Conservation (phyloP, 2,888 invertebrate species). For the Xylota segnis region DNA sequence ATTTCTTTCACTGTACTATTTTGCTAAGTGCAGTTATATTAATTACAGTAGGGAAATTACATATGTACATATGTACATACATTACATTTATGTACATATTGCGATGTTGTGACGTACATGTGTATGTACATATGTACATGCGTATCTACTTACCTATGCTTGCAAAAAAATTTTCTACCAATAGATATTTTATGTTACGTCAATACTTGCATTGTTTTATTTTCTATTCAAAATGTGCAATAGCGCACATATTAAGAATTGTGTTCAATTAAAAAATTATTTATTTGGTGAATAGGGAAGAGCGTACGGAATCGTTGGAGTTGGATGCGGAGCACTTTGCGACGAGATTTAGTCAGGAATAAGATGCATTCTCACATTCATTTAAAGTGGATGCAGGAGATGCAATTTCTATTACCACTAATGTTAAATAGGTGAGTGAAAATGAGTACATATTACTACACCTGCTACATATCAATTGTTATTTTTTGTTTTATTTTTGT, state of each 20-base stretch:
- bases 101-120: too few relatives aligned
- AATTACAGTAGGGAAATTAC: too few relatives aligned
- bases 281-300: neutral
- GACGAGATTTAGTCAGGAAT: neutral
- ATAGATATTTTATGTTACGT: too few relatives aligned
- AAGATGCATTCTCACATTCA: neutral
- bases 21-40: too few relatives aligned
- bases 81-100: too few relatives aligned
- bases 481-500: neutral
- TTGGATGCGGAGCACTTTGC: constrained; percentile 12
- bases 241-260: too few relatives aligned
- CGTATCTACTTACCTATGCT: too few relatives aligned
- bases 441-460: neutral
- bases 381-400: constrained; percentile 21
- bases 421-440: neutral
- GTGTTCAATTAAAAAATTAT: neutral
- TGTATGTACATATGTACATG: too few relatives aligned
- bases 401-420: constrained; percentile 10
- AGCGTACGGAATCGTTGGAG: constrained; percentile 2
- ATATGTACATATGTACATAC: too few relatives aligned
- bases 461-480: neutral
- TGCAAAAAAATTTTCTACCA: too few relatives aligned
- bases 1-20: neutral
- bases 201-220: too few relatives aligned
- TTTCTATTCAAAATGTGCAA: too few relatives aligned